These are phyloP conservation scores for Phyllotreta cruciferae DNA, from an alignment of 2,888 invertebrate genomes.

Conservation along the genomic window DNA sequence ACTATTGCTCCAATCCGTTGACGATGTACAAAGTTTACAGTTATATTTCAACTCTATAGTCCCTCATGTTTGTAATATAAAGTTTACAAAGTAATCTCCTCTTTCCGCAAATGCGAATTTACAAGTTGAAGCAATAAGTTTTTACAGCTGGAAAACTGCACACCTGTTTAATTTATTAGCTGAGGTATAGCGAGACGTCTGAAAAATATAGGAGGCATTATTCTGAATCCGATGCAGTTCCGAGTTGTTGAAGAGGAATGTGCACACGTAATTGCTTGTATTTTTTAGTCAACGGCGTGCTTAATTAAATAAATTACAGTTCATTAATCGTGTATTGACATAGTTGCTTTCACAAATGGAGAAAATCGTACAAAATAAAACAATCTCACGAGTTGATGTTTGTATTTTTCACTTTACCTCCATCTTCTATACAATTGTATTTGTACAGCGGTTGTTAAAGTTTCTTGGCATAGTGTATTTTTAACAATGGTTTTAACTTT, in stretches of 20 bases:
- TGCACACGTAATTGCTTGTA: not conserved
- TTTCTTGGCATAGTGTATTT: not conserved
- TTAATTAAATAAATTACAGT: too few species aligned
- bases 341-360: too few species aligned
- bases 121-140: conserved; percentile 32
- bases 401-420: too few species aligned
- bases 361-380: too few species aligned
- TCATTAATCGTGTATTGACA: too few species aligned
- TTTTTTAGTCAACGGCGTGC: not conserved
- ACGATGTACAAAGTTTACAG: conserved; percentile 24
- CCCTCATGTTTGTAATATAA: conserved; percentile 31
- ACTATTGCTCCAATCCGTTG: too few species aligned
- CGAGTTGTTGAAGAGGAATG: conserved; percentile 9
- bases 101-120: conserved; percentile 34
- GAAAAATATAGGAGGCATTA: conserved; percentile 20
- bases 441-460: too few species aligned
- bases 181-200: conserved; percentile 19
- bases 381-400: too few species aligned
- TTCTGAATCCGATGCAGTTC: conserved; percentile 10
- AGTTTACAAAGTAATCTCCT: conserved; percentile 38
- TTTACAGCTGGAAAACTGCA: conserved; percentile 32
- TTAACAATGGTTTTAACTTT: not conserved
- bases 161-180: conserved; percentile 43
- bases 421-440: too few species aligned
- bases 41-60: conserved; percentile 32